These are phyloP conservation scores for Rhinoraja longicauda DNA, from an alignment of 2,797 vertebrate genomes.

Conservation along the genomic window DNA sequence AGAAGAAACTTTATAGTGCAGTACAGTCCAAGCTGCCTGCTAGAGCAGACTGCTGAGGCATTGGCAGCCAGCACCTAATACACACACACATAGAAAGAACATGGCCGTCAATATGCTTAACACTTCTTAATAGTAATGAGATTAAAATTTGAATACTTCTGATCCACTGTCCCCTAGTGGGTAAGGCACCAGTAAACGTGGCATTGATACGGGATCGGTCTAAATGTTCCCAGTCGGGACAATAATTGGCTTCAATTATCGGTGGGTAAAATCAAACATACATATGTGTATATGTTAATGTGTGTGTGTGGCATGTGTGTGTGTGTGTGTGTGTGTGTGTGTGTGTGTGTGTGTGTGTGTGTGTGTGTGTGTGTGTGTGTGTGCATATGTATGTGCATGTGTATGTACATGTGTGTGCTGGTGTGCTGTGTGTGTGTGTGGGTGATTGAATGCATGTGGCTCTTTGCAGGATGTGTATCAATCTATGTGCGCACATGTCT, in stretches of 20 bases:
- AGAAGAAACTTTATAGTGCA: conserved; percentile 25
- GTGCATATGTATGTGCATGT: neutral
- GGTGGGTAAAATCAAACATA: neutral
- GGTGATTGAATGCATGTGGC: no score
- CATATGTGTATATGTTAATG: neutral
- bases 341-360: neutral
- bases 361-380: neutral
- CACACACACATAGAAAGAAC: neutral
- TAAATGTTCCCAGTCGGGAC: neutral
- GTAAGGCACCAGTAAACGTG: neutral
- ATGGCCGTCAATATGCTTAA: neutral
- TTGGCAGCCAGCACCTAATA: neutral
- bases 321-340: neutral
- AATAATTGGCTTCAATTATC: neutral
- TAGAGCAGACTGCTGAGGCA: conserved; percentile 11
- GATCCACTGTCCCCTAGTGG: neutral
- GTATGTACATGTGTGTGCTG: neutral
- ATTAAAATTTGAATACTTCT: neutral
- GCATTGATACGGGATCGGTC: neutral
- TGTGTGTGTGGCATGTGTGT: no score
- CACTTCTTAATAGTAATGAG: neutral
- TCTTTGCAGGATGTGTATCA: neutral
- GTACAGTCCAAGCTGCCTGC: neutral
- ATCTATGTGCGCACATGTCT: neutral
- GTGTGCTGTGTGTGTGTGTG: neutral